Evolutionary conservation across 2,888 invertebrate species (phyloP).

Genomic region (Ligdia adustata): DNA sequence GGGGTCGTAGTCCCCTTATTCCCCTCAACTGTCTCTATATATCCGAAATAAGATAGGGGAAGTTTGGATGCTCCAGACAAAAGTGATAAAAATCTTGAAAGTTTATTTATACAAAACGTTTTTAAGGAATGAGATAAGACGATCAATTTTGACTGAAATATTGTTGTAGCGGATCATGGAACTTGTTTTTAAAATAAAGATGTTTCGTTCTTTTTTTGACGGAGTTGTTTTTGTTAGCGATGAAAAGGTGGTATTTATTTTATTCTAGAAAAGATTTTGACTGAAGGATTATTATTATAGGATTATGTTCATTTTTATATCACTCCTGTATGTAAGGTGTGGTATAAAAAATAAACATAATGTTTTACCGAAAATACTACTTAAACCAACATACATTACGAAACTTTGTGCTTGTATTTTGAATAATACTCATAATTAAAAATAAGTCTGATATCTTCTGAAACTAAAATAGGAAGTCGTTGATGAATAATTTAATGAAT

Average conservation of each 20-base stretch:
- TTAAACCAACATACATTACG: too few species aligned
- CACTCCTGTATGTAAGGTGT: too few species aligned
- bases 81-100: constrained; percentile 44
- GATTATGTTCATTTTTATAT: too few species aligned
- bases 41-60: constrained; percentile 37
- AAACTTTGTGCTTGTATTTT: too few species aligned
- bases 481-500: constrained; percentile 20
- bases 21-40: constrained; percentile 48
- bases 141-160: constrained; percentile 29
- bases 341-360: too few species aligned
- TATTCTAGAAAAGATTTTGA: neutral
- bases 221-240: neutral
- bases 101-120: constrained; percentile 31
- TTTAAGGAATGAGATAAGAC: constrained; percentile 33
- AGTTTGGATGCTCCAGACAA: constrained; percentile 19
- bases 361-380: too few species aligned
- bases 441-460: neutral
- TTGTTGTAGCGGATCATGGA: constrained; percentile 24
- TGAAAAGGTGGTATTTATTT: neutral
- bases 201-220: constrained; percentile 15
- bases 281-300: too few species aligned
- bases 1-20: constrained; percentile 51
- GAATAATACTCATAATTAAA: too few species aligned
- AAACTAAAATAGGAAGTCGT: constrained; percentile 5
- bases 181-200: constrained; percentile 16